phyloP scores from a whole-genome alignment of 2,113 vertebrate species.

The Sturnira hondurensis region DNA sequence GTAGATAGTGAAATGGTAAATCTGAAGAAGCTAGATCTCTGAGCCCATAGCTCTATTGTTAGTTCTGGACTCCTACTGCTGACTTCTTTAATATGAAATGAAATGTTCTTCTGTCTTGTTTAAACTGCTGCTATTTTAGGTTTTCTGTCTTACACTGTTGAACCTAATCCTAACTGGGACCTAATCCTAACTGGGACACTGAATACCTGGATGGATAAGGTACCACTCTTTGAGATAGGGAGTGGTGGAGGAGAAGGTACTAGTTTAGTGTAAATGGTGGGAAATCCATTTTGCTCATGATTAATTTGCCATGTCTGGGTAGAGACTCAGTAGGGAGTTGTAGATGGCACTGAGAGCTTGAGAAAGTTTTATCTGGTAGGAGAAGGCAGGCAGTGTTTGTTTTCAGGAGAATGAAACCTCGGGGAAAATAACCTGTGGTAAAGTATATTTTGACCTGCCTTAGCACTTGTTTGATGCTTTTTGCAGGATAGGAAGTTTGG shows the following conservation, averaged over 20 bases:
- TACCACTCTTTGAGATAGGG: neutral
- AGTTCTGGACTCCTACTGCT: neutral
- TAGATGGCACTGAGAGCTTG: neutral
- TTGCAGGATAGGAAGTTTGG: neutral
- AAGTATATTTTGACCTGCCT: neutral
- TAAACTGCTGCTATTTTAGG: neutral
- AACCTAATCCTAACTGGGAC: neutral
- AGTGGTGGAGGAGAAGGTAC: neutral
- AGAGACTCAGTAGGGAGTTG: neutral
- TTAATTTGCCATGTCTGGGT: neutral
- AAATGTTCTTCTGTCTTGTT: neutral
- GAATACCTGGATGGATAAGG: neutral
- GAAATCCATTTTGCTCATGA: neutral
- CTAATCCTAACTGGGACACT: neutral
- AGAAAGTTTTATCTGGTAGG: slow-evolving; percentile 26
- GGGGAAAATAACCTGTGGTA: neutral
- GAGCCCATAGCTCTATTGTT: neutral
- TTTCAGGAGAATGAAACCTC: neutral
- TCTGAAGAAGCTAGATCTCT: neutral
- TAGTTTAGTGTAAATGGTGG: neutral
- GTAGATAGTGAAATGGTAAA: neutral
- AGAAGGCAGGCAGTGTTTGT: neutral
- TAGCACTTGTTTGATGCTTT: neutral
- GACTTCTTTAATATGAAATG: neutral
- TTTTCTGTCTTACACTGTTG: neutral